Conservation (phyloP, 2,113 vertebrate species). For the Leptodactylus fuscus region DNA sequence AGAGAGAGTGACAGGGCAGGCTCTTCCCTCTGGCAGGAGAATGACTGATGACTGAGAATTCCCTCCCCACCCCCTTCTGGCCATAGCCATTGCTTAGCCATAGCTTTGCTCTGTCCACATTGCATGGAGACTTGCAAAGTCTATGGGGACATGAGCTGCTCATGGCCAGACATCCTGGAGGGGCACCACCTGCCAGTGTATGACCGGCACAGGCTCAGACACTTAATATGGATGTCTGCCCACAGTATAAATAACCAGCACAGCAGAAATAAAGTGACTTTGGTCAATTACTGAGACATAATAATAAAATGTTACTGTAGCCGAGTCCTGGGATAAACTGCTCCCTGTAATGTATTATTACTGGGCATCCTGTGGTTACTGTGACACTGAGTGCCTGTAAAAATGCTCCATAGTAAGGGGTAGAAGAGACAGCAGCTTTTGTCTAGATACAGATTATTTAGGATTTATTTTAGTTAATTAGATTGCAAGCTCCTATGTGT, state of each 20-base stretch:
- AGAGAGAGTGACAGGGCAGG: slow-evolving; percentile 49
- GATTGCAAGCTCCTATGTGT: neutral
- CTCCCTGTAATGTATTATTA: neutral
- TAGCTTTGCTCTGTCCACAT: slow-evolving; percentile 10
- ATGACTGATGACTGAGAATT: slow-evolving; percentile 39
- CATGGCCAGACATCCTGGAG: slow-evolving; percentile 25
- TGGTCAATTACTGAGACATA: slow-evolving; percentile 12
- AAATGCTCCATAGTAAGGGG: too few relatives aligned
- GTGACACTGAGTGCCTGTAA: neutral
- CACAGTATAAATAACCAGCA: slow-evolving; percentile 19
- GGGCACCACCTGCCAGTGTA: slow-evolving; percentile 28
- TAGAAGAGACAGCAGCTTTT: neutral
- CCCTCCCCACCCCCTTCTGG: neutral
- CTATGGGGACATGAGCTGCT: neutral
- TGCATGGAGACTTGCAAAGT: slow-evolving; percentile 14
- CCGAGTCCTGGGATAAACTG: neutral
- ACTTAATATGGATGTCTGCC: neutral
- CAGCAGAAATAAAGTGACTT: slow-evolving; percentile 1
- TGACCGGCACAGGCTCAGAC: neutral
- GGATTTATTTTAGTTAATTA: neutral
- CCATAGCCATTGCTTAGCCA: neutral
- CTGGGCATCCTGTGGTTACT: neutral
- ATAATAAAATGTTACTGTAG: neutral
- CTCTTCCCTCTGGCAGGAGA: slow-evolving; percentile 47
- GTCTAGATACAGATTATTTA: neutral